A percentile compares a stretch with the other conserved stretches of the same genome.
These are phyloP conservation scores for Dascillus cervinus DNA, from an alignment of 2,888 invertebrate genomes.

Conservation along the genomic window DNA sequence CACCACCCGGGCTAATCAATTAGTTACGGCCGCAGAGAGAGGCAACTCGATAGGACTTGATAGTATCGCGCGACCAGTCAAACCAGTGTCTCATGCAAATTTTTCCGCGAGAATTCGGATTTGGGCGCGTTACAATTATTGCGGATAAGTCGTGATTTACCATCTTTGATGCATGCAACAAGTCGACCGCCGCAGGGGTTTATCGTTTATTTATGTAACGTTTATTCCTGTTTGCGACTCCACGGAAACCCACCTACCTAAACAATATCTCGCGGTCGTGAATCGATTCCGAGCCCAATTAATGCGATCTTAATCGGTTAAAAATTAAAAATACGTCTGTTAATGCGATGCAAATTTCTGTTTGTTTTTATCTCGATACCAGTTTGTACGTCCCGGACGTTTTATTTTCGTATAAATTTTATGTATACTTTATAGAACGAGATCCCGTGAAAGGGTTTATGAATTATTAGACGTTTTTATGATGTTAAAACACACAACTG, in stretches of 20 bases:
- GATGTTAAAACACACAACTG: slow-evolving; percentile 31
- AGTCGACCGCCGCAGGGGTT: slow-evolving; percentile 25
- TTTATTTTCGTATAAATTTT: slow-evolving; percentile 35
- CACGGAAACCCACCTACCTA: slow-evolving; percentile 7
- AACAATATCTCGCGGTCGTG: slow-evolving; percentile 3
- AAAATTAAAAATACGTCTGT: slow-evolving; percentile 20
- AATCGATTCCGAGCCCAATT: slow-evolving; percentile 16
- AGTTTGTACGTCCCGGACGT: slow-evolving; percentile 25
- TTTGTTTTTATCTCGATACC: slow-evolving; percentile 30
- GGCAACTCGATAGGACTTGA: slow-evolving; percentile 15
- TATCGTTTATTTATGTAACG: slow-evolving; percentile 9
- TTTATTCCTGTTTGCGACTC: slow-evolving; percentile 6
- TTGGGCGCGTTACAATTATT: too few relatives aligned
- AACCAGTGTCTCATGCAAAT: slow-evolving; percentile 13
- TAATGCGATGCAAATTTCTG: slow-evolving; percentile 32
- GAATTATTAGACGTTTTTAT: slow-evolving; percentile 31
- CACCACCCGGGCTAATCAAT: slow-evolving; percentile 25
- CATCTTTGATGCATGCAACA: slow-evolving; percentile 25
- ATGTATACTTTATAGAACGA: slow-evolving; percentile 17
- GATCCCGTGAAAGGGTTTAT: slow-evolving; percentile 14
- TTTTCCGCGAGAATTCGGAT: too few relatives aligned
- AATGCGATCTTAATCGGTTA: slow-evolving; percentile 17
- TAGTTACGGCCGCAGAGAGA: slow-evolving; percentile 16
- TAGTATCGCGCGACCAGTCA: slow-evolving; percentile 11
- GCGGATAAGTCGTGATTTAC: slow-evolving; percentile 26